Evolutionary conservation across 2,797 vertebrate species (phyloP), one percentile per base, ranked within the genome.

Genomic region (Chromobotia macracanthus): DNA sequence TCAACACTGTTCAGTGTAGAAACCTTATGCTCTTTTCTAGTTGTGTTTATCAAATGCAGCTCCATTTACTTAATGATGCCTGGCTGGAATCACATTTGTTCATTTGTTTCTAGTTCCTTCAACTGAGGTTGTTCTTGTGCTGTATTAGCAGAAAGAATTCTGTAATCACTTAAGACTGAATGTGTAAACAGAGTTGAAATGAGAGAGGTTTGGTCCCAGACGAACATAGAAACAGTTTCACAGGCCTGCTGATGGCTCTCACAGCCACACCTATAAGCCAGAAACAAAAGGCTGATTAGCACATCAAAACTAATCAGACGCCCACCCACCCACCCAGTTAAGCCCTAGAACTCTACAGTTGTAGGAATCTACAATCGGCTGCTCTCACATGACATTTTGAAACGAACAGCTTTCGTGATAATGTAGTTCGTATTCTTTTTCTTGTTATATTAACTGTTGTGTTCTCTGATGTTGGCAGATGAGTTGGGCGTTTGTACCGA

Each of bases 401-500:
- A 69, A 38, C 38, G 16, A 41, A 21, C 3, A 4, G 18, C 58
- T 67, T 51, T 31, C 35, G 19, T 71, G 19, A 56, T 85, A n/a
- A 55, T 56, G 72, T 51, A 72, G 21, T 51, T 31, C 13, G 23
- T 15, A 6, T 56, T 69, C 9, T 48, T 46, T 63, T 60, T 67
- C 50, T 56, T 51, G 21, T 74, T 63, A 2, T 56, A 35, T 50
- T 79, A 48, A 77, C 77, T 19, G 67, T 66, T 75, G 13, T 81
- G 35, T 81, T 15, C 79, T 63, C n/a, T 67, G 79, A n/a, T 31
- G 16, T 77, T 75, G 72, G 1, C 92, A 96, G 95, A 96, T 91
- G 92, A 93, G 77, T 91, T 94, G 84, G 87, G 93, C 83, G 89
- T 93, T 87, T 95, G 95, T 93, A 87, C 93, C 86, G 95, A 96